These are phyloP conservation scores for Stichopus chloronotus DNA, from an alignment of 35 echinoderm and acorn worm genomes.

Conservation along the genomic window DNA sequence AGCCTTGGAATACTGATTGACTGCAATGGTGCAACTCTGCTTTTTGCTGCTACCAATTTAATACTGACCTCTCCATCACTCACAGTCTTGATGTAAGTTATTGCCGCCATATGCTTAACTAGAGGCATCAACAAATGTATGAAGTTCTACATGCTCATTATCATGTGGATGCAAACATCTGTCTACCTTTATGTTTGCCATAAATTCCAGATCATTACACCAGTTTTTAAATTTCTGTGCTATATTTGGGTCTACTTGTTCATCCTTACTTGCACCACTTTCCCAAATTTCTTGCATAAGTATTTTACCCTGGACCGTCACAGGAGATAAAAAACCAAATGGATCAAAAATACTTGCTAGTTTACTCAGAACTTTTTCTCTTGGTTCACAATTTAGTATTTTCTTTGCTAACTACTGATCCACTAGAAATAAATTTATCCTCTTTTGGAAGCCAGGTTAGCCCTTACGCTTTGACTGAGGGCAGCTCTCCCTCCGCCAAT, in stretches of 20 bases:
- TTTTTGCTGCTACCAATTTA: slow-evolving; percentile 46
- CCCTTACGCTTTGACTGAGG: slow-evolving; percentile 43
- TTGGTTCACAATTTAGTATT: background rate
- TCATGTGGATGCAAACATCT: slow-evolving; percentile 38
- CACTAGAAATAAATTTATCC: slow-evolving; percentile 52
- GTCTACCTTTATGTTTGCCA: slow-evolving; percentile 3
- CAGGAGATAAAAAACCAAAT: background rate
- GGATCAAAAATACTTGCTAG: slow-evolving; percentile 40
- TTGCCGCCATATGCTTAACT: slow-evolving; percentile 40
- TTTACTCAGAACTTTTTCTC: slow-evolving; percentile 14
- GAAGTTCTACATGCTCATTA: background rate
- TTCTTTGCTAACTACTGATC: too few species aligned
- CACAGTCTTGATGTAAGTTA: slow-evolving; percentile 2
- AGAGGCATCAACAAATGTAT: slow-evolving; percentile 57
- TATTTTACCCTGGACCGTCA: background rate
- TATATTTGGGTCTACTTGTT: background rate
- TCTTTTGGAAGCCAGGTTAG: slow-evolving; percentile 43
- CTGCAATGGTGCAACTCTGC: slow-evolving; percentile 47
- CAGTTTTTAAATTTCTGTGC: slow-evolving; percentile 24
- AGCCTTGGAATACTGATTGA: slow-evolving; percentile 55
- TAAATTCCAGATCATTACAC: slow-evolving; percentile 6
- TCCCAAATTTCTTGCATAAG: slow-evolving; percentile 26
- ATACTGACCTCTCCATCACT: background rate
- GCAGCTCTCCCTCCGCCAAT: slow-evolving; percentile 26
- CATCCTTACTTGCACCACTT: slow-evolving; percentile 11